Evolutionary conservation across 2,113 vertebrate species (phyloP).

Genomic region (Genyomyrus donnyi): DNA sequence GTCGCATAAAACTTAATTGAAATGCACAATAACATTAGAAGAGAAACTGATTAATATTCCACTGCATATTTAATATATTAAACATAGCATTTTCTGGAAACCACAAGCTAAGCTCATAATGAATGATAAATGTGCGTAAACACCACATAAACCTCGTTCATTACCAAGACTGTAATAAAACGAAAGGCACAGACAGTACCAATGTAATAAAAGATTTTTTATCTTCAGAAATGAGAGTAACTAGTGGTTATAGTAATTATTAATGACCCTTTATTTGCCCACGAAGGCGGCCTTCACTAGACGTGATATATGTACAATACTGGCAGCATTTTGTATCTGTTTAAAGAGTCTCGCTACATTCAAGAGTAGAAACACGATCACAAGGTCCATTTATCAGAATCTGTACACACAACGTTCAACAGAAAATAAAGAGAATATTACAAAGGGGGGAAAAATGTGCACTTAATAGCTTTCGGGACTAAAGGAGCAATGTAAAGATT

Average conservation of each 20-base stretch:
- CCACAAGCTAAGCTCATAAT: not conserved
- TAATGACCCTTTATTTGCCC: not conserved
- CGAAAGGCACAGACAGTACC: not conserved
- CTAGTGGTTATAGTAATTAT: not conserved
- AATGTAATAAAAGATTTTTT: not conserved
- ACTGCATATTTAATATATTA: not conserved
- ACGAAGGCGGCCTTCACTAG: not conserved
- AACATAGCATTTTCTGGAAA: not conserved
- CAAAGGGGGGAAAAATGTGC: not conserved
- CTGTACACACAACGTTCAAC: not conserved
- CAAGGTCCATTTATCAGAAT: not conserved
- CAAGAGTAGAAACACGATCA: not conserved
- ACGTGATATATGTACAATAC: not conserved
- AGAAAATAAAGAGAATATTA: not conserved
- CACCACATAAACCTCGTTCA: not conserved
- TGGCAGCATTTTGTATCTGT: not conserved
- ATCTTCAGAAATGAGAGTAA: not conserved
- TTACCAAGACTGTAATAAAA: not conserved
- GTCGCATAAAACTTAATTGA: not conserved
- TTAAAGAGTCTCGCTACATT: not conserved
- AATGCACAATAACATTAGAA: constrained; percentile 2
- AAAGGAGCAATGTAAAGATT: constrained; percentile 1
- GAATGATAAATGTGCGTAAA: not conserved
- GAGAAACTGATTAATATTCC: not conserved
- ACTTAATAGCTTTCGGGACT: not conserved